These are phyloP conservation scores for Squalus acanthias DNA, from an alignment of 2,797 vertebrate species.

Conservation along the genomic window DNA sequence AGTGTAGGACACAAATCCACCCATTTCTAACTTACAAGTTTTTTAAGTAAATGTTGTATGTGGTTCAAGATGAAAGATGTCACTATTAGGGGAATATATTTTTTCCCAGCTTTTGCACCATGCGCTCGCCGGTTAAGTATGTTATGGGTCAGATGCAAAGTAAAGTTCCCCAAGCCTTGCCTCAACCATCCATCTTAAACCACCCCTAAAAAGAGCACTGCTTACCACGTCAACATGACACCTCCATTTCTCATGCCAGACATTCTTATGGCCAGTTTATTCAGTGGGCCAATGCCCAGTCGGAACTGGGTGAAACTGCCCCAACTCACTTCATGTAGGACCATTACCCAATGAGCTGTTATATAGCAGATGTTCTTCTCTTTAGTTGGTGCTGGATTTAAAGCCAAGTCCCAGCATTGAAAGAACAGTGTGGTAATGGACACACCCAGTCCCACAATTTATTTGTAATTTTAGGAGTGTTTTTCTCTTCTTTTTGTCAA, in stretches of 20 bases:
- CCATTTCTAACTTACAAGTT: neutral
- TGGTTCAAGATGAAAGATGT: neutral
- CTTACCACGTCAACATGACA: too few relatives aligned
- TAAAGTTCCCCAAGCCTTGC: neutral
- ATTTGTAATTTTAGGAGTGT: neutral
- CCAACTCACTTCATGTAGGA: neutral
- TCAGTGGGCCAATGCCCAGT: neutral
- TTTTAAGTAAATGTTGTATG: too few relatives aligned
- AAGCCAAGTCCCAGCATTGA: neutral
- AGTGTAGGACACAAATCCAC: neutral
- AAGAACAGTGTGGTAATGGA: neutral
- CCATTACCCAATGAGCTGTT: neutral
- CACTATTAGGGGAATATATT: neutral
- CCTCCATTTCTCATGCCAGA: neutral
- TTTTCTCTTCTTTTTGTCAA: neutral
- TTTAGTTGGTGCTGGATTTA: neutral
- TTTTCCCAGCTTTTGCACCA: neutral
- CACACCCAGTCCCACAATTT: neutral
- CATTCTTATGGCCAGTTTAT: neutral
- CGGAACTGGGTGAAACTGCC: neutral
- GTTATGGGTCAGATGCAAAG: neutral
- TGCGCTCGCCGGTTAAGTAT: neutral
- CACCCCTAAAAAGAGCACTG: neutral
- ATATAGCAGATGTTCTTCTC: neutral
- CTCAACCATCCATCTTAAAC: neutral